A percentile compares a stretch with the other conserved stretches of the same genome.
Conservation (phyloP, 2,113 vertebrate species). For the Zosterops hypoxanthus region DNA sequence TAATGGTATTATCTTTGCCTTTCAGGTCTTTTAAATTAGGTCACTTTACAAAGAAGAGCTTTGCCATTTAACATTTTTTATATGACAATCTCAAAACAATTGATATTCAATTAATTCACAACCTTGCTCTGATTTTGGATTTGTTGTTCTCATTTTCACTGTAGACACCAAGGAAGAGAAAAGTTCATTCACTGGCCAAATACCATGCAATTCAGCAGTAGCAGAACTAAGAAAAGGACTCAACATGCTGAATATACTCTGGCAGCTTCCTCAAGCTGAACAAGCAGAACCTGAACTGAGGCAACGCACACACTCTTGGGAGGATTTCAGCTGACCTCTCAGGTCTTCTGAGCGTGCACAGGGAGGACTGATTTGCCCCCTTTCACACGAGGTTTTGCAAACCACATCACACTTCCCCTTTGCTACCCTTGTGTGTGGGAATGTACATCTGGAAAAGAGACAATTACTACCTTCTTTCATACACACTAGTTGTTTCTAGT, state of each 20-base stretch:
- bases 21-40: neutral
- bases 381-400: neutral
- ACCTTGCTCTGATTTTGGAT: neutral
- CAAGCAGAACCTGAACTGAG: neutral
- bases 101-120: neutral
- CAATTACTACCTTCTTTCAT: neutral
- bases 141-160: neutral
- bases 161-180: neutral
- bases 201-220: fast-evolving
- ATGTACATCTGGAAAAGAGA: neutral
- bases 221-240: neutral
- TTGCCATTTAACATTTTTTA: neutral
- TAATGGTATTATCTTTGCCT: neutral
- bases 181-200: neutral
- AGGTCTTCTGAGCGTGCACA: fast-evolving
- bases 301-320: neutral
- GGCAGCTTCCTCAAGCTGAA: neutral
- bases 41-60: neutral
- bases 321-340: fast-evolving
- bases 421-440: neutral
- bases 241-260: neutral
- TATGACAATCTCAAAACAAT: neutral
- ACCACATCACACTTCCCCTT: neutral
- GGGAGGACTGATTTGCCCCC: neutral
- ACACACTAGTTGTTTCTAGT: neutral